Evolutionary conservation across 2,113 vertebrate species (phyloP).

Genomic region (Rhinoptilus africanus): DNA sequence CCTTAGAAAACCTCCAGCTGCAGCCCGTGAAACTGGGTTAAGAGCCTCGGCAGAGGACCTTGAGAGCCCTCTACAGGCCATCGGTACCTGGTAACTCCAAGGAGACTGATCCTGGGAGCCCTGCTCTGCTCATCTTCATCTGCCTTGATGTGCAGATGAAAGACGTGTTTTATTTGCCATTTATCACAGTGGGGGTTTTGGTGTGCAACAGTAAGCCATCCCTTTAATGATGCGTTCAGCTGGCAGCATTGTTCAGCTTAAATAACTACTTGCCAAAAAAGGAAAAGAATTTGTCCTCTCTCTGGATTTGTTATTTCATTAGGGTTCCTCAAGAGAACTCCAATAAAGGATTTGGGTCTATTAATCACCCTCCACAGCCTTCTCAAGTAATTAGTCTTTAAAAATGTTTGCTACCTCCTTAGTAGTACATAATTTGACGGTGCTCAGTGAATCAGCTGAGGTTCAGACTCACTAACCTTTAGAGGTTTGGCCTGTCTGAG

Average conservation of each 20-base stretch:
- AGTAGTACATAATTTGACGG: background rate
- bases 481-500: conserved; percentile 5
- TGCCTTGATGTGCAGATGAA: conserved; percentile 17
- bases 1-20: conserved; percentile 84
- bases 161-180: conserved; percentile 50
- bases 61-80: conserved; percentile 79
- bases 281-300: conserved; percentile 61
- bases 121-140: conserved; percentile 1
- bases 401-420: conserved; percentile 39
- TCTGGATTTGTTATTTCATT: conserved; percentile 59
- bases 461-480: conserved; percentile 41
- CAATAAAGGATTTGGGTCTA: conserved; percentile 55
- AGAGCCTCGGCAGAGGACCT: conserved; percentile 61
- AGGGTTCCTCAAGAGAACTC: conserved; percentile 44
- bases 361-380: conserved; percentile 57
- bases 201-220: conserved; percentile 10
- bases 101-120: background rate
- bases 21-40: conserved; percentile 61
- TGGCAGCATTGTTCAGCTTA: conserved; percentile 28
- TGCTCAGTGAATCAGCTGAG: background rate
- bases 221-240: conserved; percentile 51
- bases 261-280: conserved; percentile 58
- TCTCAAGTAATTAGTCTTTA: conserved; percentile 49
- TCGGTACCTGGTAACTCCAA: background rate
- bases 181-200: conserved; percentile 42